Percentiles rank a stretch among this genome's conserved stretches.
Evolutionary conservation across 2,113 vertebrate genomes (phyloP).

Genomic region (Cyprinodon brontotheroides): DNA sequence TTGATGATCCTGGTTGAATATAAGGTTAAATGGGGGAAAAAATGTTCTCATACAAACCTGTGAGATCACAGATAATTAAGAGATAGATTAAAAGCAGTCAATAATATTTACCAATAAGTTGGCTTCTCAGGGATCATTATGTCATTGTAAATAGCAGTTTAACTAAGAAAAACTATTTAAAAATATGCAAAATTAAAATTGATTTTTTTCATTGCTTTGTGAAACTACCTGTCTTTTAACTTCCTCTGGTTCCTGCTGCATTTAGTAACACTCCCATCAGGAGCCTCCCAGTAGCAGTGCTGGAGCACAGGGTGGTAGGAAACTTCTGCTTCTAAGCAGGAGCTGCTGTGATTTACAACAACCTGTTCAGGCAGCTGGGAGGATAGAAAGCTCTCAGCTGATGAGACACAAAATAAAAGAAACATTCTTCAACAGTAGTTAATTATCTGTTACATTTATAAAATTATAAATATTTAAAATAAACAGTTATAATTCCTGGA

Average conservation of each 20-base stretch:
- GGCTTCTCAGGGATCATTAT: no score
- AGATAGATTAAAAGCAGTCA: no score
- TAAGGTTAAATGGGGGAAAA: no score
- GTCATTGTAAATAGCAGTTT: not conserved
- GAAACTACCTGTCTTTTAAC: slow-evolving; percentile 59
- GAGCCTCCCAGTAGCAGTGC: slow-evolving; percentile 82
- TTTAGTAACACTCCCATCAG: slow-evolving; percentile 39
- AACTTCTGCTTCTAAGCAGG: slow-evolving; percentile 84
- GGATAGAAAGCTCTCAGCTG: slow-evolving; percentile 86
- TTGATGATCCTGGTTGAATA: no score
- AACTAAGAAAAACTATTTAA: not conserved
- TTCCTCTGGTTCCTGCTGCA: slow-evolving; percentile 31
- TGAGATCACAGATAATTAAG: no score
- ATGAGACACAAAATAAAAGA: slow-evolving; percentile 22
- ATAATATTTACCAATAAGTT: no score
- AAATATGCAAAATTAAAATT: not conserved
- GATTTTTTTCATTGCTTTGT: not conserved
- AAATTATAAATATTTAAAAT: not conserved
- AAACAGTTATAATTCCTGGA: not conserved
- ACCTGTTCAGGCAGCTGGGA: slow-evolving; percentile 76
- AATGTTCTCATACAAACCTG: no score
- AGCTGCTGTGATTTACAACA: slow-evolving; percentile 66
- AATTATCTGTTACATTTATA: not conserved
- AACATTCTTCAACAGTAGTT: not conserved
- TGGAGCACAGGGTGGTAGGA: slow-evolving; percentile 83